Evolutionary conservation across 2,888 invertebrate species (phyloP).

Genomic region (Xestia ashworthii): DNA sequence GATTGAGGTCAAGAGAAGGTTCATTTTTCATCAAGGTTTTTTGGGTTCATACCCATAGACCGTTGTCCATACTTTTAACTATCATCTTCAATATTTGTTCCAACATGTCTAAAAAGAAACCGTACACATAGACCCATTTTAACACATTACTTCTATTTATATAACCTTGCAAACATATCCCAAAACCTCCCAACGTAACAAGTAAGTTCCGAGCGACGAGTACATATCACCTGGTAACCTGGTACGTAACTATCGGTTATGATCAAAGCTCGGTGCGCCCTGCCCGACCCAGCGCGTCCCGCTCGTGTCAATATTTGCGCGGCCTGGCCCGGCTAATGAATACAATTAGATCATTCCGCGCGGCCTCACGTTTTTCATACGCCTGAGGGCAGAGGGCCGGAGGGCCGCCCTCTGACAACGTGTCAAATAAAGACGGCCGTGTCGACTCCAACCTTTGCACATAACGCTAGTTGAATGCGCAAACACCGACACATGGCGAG

Average conservation of each 20-base stretch:
- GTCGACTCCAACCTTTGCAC: slow-evolving; percentile 77
- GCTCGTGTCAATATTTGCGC: slow-evolving; percentile 88
- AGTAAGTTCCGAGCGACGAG: slow-evolving; percentile 12
- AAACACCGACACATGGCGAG: slow-evolving; percentile 74
- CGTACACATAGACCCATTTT: not conserved
- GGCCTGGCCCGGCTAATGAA: slow-evolving; percentile 89
- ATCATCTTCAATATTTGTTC: not conserved
- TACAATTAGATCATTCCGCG: slow-evolving; percentile 91
- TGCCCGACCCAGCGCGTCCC: slow-evolving; percentile 73
- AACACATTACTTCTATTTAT: slow-evolving; percentile 7
- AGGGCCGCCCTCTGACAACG: slow-evolving; percentile 80
- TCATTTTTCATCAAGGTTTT: not conserved
- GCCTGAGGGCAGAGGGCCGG: slow-evolving; percentile 75
- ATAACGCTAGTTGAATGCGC: slow-evolving; percentile 76
- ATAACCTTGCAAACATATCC: not conserved
- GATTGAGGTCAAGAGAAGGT: too few relatives aligned
- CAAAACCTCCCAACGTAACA: not conserved
- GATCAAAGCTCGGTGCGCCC: slow-evolving; percentile 63
- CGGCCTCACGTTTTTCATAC: slow-evolving; percentile 90
- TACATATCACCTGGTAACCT: slow-evolving; percentile 45
- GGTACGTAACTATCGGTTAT: slow-evolving; percentile 63
- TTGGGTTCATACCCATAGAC: not conserved
- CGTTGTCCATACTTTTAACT: not conserved
- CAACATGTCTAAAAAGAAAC: not conserved
- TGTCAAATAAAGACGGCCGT: slow-evolving; percentile 82